A percentile compares a stretch with the other conserved stretches of the same genome.
Conservation (phyloP, 1,140 invertebrate species). For the Muscidifurax raptorellus region DNA sequence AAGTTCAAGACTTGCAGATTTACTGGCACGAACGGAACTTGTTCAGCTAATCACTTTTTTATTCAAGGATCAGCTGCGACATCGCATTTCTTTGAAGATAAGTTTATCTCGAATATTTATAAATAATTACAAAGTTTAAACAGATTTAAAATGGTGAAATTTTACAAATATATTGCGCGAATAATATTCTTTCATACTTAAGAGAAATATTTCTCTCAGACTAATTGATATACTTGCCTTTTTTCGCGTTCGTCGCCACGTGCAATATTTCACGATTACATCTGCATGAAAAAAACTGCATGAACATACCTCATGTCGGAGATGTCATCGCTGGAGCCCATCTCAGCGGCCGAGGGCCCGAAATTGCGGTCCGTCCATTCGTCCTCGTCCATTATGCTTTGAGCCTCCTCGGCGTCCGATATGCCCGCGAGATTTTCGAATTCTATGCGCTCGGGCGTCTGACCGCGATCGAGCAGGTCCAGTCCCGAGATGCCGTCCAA, state of each 20-base stretch:
- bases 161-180: neutral
- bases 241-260: neutral
- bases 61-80: neutral
- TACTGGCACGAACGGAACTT: neutral
- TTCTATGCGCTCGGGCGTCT: conserved; percentile 90
- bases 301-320: conserved; percentile 79
- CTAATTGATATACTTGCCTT: neutral
- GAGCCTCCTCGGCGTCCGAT: conserved; percentile 83
- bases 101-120: neutral
- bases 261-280: neutral
- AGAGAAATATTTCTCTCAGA: neutral
- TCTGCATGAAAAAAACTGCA: neutral
- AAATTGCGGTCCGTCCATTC: conserved; percentile 96
- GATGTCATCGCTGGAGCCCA: conserved; percentile 84
- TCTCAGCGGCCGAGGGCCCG: conserved; percentile 83
- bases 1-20: neutral
- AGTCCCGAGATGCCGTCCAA: conserved; percentile 75
- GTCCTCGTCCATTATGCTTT: conserved; percentile 91
- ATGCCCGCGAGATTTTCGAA: conserved; percentile 80
- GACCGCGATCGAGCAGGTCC: conserved; percentile 79
- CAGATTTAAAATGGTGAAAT: neutral
- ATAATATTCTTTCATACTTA: neutral
- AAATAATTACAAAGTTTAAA: neutral
- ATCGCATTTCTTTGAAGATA: neutral
- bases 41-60: too few species aligned